Base-by-base conservation (phyloP, 2,888 invertebrate species). In the Scaptomyza tumidula region DNA sequence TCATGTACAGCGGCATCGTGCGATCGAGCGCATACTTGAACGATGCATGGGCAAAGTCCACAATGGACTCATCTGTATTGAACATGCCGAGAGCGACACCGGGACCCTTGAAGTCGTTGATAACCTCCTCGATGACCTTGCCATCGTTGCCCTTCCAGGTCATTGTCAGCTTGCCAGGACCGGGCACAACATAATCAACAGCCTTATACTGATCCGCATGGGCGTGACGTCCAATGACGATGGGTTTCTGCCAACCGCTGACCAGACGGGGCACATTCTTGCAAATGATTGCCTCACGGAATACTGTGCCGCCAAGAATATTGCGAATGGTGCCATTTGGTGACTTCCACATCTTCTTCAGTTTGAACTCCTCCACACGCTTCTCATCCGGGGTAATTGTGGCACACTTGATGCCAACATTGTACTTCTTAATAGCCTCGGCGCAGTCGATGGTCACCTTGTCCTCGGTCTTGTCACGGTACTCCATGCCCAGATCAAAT, bases 361-460 rank as follows among this genome's bases (percentile, higher is more conserved):
- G 91, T 2, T 96, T 96, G 90, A 97, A 97, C 92, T 97, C 97
- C 92, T 97, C 96, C 0, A 99, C 98, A 90, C 99, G 94, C 39
- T 97, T 96, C 92, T 99, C 99, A 92, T 99, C 99, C 1, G 99
- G 99, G 0, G 99, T 99, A 76, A 99, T 99, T 3, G 99, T 97
- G 27, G 99, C 99, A 93, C 99, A 99, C 92, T 99, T 99, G 78
- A 99, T 97, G 44, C 99, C 99, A 54, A 99, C 99, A 92, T 98
- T 98, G 93, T 98, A 99, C 91, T 98, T 97, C 91, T 98, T 97
- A 61, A 99, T 95, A 13, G 99, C 99, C 92, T 98, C 96, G 7
- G 99, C 99, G 92, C 98, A 98, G 80, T 99, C 99, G 74, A 98
- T 93, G 0, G 99, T 99, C 3, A 99, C 98, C 93, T 98, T 95